These are phyloP conservation scores for Sylvia atricapilla DNA, from an alignment of 2,113 vertebrate genomes.

Conservation along the genomic window DNA sequence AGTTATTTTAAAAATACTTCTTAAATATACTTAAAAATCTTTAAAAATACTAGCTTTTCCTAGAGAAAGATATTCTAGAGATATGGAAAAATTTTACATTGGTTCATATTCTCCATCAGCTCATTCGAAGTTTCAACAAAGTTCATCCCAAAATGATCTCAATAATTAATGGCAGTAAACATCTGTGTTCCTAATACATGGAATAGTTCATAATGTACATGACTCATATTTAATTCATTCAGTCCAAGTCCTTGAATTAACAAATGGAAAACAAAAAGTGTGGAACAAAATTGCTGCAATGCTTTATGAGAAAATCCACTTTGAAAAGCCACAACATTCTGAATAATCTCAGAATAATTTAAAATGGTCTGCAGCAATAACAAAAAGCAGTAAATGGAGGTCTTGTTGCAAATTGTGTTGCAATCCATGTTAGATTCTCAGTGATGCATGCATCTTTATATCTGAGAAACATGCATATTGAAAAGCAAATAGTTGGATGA, in stretches of 20 bases:
- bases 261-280: constrained; percentile 13
- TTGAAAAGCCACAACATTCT: neutral
- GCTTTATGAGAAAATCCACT: neutral
- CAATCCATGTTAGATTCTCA: neutral
- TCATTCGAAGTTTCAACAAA: constrained; percentile 8
- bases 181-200: constrained; percentile 40
- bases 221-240: constrained; percentile 45
- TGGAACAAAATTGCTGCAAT: neutral
- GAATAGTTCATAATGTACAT: constrained; percentile 30
- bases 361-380: neutral
- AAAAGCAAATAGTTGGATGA: neutral
- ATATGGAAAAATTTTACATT: neutral
- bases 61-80: neutral
- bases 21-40: too few species aligned
- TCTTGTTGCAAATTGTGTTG: neutral
- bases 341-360: neutral
- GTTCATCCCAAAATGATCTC: constrained; percentile 35
- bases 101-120: neutral
- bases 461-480: neutral
- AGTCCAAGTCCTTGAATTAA: constrained; percentile 19
- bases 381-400: neutral
- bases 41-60: neutral
- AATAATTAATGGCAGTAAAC: constrained; percentile 47
- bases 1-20: neutral
- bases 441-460: neutral